Base-by-base conservation (phyloP, 2,113 vertebrate genomes). In the Caranx ignobilis region DNA sequence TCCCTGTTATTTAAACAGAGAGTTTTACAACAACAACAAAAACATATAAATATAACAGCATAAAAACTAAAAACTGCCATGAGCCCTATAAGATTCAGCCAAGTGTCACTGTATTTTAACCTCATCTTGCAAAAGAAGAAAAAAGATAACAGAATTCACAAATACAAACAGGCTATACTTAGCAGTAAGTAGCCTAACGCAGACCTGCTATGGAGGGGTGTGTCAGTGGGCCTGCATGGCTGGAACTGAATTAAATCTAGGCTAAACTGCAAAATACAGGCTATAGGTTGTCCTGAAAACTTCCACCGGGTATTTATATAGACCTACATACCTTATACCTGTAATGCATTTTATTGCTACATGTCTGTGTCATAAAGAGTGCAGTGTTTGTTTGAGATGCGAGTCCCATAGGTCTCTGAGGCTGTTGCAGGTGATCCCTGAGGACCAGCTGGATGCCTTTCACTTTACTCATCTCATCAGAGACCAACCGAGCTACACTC, bases 181-280 rank as follows among this genome's bases (percentile, higher is more conserved):
- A 37, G 3, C 55, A 11, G 32, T 19, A 35, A 64, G 35, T 13
- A 11, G 32, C 12, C 4, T 7, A n/a, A 26, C 26, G 26, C n/a
- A 26, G 59, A 47, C 41, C 11, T 5, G 32, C 18, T 63, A 7
- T 52, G 50, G 0, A 7, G n/a, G 31, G 12, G 9, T 47, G 31
- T 31, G 35, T 45, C 26, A 37, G 18, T 18, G 9, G 26, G 35
- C 34, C n/a, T 43, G 13, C 15, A 39, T 57, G 47, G 37, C 13
- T 66, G n/a, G 31, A 12, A 35, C 26, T 26, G 26, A 26, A 26
- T 35, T 60, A 21, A 60, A 72, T 50, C 32, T 60, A 31, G 54
- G 63, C 54, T 59, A 66, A 47, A 16, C 60, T 64, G 15, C 56
- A 75, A 66, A 3, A 47, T 47, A 45, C 41, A 26, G 26, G 26